Base-by-base conservation (phyloP, 2,888 invertebrate genomes). In the Epinotia nisella region DNA sequence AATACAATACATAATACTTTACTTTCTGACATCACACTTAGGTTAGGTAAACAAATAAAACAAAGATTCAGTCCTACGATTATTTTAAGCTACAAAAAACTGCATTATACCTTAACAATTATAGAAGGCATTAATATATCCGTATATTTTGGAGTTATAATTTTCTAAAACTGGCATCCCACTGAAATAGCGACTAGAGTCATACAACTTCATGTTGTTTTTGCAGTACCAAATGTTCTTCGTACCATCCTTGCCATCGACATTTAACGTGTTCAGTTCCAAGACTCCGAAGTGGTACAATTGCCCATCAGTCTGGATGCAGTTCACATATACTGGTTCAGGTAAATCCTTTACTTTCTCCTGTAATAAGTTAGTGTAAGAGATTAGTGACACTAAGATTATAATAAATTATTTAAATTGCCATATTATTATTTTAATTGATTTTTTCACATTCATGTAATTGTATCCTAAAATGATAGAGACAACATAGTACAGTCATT, bases 201-300 rank as follows among this genome's bases (percentile, higher is more conserved):
- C 93, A 80, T 96, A 98, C 21, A 98, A 84, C 77, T 95, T 90
- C 66, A 96, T 88, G 77, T 93, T 88, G 21, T 96, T 94, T 64
- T 94, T 94, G 81, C 95, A 95, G 95, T 97, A 98, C 95, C 97
- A 97, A 77, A 96, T 94, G 89, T 99, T 99, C 84, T 96, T 97
- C 0, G 94, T 86, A 35, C 95, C 95, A 29, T 94, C 92, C 15
- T 81, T 85, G 0, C 94, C 94, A 81, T 92, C 85, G 2, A 97
- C 87, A 86, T 97, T 95, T 49, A 97, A 90, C 0, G 97, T 97
- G 81, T 98, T 98, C 15, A 99, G 91, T 89, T 99, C 98, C 73
- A 97, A 95, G 19, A 97, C 95, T 4, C 96, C 96, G 85, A 98
- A 98, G 84, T 98, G 96, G 84, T 97, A 97, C 55, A 93, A 90